These are phyloP conservation scores for Melanaphis sacchari DNA, from an alignment of 1,140 invertebrate genomes.

Conservation along the genomic window DNA sequence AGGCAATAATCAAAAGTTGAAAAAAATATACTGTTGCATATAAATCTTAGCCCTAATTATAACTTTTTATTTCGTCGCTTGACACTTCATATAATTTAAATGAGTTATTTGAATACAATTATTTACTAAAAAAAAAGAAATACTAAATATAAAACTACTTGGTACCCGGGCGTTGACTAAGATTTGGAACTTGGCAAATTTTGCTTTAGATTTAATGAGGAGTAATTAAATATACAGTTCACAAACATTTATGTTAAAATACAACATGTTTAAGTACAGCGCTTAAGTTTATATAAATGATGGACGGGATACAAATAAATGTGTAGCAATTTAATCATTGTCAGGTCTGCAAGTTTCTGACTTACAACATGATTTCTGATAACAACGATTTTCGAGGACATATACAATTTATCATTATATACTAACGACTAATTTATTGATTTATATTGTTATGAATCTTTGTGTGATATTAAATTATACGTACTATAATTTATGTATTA, in stretches of 20 bases:
- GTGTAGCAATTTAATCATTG: not conserved
- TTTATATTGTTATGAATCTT: not conserved
- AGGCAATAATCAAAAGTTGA: too few relatives aligned
- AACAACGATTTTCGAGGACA: not conserved
- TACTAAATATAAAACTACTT: not conserved
- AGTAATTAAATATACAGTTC: not conserved
- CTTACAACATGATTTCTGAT: not conserved
- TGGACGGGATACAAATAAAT: not conserved
- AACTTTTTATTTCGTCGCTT: not conserved
- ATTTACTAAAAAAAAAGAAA: not conserved
- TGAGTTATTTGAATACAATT: not conserved
- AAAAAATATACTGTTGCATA: too few relatives aligned
- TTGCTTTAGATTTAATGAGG: not conserved
- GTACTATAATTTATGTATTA: not conserved
- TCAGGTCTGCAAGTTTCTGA: not conserved
- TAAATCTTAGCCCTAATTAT: too few relatives aligned
- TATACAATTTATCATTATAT: not conserved
- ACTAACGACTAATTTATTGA: not conserved
- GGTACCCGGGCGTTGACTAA: not conserved
- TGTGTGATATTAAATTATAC: not conserved
- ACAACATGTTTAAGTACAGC: not conserved
- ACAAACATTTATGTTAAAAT: not conserved
- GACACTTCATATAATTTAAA: not conserved
- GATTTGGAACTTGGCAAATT: not conserved
- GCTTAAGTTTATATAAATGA: not conserved